A percentile compares a stretch with the other conserved stretches of the same genome.
phyloP scores from a whole-genome alignment of 2,113 vertebrate species.

The Monarcha castaneiventris region DNA sequence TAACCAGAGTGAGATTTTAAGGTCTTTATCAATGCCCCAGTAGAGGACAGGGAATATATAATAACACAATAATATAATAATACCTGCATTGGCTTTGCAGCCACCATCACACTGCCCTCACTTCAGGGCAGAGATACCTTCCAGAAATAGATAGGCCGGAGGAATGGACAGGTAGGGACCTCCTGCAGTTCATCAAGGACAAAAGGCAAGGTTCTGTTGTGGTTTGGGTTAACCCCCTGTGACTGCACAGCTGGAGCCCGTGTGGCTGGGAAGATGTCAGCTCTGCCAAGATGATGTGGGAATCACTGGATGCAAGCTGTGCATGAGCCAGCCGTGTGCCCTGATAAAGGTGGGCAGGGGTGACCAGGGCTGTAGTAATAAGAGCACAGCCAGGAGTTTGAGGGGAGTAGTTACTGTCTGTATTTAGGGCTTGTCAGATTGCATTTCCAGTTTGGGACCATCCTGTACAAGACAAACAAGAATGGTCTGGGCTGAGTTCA shows the following conservation, averaged over 20 bases:
- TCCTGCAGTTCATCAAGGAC: not conserved
- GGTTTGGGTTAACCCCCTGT: not conserved
- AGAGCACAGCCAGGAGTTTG: not conserved
- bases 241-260: not conserved
- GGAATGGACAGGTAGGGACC: not conserved
- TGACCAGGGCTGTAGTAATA: not conserved
- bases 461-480: not conserved
- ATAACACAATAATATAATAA: not conserved
- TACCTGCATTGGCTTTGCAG: not conserved
- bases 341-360: not conserved
- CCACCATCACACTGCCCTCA: not conserved
- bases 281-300: not conserved
- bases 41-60: not conserved
- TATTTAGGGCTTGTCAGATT: not conserved
- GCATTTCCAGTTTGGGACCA: not conserved
- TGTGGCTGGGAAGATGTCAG: not conserved
- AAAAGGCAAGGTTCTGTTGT: not conserved
- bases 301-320: not conserved
- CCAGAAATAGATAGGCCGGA: not conserved
- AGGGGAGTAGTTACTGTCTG: not conserved
- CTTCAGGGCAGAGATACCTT: not conserved
- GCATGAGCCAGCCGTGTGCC: not conserved
- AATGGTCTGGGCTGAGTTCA: not conserved
- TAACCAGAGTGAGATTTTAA: not conserved
- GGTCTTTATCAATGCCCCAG: not conserved